phyloP scores from a whole-genome alignment of 1,140 invertebrate genomes.

The Onthophagus taurus region DNA sequence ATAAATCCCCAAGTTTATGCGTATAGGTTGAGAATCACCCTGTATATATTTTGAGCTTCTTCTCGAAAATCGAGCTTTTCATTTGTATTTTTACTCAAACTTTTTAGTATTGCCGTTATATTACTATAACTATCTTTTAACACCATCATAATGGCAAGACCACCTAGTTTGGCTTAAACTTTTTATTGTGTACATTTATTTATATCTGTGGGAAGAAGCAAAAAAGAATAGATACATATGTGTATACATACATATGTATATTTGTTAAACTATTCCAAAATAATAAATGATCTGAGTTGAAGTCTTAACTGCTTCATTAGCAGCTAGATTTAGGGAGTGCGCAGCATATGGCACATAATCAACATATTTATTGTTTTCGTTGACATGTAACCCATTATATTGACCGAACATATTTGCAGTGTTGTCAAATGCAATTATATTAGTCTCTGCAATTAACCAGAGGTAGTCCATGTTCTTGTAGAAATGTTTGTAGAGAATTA shows the following conservation, averaged over 20 bases:
- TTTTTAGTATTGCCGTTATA: neutral
- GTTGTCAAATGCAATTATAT: neutral
- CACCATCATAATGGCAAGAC: neutral
- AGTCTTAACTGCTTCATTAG: neutral
- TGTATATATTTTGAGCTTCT: neutral
- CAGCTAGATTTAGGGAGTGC: conserved; percentile 2
- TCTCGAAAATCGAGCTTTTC: neutral
- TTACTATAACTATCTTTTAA: neutral
- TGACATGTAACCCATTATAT: conserved; percentile 1
- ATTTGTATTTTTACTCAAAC: neutral
- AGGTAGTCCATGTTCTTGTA: neutral
- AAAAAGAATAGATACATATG: no score
- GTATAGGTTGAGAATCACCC: no score
- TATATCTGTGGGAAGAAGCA: neutral
- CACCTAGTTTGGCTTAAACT: neutral
- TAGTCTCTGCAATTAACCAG: neutral
- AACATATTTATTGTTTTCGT: conserved; percentile 5
- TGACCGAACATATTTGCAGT: neutral
- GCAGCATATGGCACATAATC: conserved; percentile 8
- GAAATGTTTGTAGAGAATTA: conserved; percentile 11
- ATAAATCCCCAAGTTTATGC: no score
- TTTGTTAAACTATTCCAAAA: neutral
- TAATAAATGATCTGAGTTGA: neutral
- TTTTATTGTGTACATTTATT: neutral
- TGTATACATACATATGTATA: no score